Percentiles rank a stretch among this genome's conserved stretches.
phyloP scores from a whole-genome alignment of 2,888 invertebrate genomes.

The Pollenia labialis region DNA sequence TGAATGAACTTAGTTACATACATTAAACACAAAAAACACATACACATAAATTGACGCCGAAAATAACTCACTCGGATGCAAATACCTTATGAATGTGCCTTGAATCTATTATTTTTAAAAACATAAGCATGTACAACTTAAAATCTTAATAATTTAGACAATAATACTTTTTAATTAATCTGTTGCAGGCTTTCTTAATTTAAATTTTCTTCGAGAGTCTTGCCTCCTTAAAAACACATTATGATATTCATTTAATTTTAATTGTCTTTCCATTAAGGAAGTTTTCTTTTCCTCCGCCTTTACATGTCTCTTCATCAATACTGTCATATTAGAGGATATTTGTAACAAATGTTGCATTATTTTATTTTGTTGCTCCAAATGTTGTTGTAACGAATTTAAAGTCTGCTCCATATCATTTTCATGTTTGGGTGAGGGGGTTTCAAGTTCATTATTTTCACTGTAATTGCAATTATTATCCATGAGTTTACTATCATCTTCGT shows the following conservation, averaged over 20 bases:
- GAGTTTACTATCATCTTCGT: constrained; percentile 2
- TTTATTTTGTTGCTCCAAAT: constrained; percentile 47
- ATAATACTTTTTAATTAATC: not conserved
- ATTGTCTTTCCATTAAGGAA: constrained; percentile 51
- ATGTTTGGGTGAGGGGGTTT: not conserved
- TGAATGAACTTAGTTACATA: too few species aligned
- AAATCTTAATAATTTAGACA: not conserved
- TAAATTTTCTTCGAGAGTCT: constrained; percentile 27
- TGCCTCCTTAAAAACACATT: constrained; percentile 44
- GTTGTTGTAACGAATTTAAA: constrained; percentile 30
- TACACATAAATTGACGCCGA: too few species aligned
- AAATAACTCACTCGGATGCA: too few species aligned
- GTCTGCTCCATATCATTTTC: constrained; percentile 39
- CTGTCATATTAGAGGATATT: constrained; percentile 31
- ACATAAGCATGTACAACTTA: too few species aligned
- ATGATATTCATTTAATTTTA: constrained; percentile 39
- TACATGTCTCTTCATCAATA: constrained; percentile 54
- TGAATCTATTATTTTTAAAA: too few species aligned
- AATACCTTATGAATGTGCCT: too few species aligned
- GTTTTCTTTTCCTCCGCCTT: constrained; percentile 49
- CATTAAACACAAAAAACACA: too few species aligned
- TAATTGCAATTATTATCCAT: constrained; percentile 6
- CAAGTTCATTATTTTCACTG: not conserved
- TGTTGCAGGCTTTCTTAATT: constrained; percentile 2
- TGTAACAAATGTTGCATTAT: constrained; percentile 39